Conservation (phyloP, 2,888 invertebrate species). For the Drosophila conformis region DNA sequence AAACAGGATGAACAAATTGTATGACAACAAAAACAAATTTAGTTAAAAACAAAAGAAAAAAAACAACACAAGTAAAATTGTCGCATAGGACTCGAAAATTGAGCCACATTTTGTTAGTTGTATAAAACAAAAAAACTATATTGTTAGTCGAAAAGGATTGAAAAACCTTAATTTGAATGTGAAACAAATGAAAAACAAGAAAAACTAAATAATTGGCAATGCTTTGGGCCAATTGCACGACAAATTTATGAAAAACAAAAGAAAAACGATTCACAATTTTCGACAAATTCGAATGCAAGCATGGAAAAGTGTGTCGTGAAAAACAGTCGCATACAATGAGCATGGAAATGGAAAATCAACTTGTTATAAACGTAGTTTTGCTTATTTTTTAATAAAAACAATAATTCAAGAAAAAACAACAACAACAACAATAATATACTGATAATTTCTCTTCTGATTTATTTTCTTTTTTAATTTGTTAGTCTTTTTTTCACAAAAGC, state of each 20-base stretch:
- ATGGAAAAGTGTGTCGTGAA: constrained; percentile 27
- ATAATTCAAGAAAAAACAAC: constrained; percentile 68
- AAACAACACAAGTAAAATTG: constrained; percentile 42
- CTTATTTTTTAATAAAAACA: constrained; percentile 85
- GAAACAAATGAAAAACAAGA: constrained; percentile 40
- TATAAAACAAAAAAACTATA: constrained; percentile 45
- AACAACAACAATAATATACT: constrained; percentile 1
- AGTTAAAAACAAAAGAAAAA: constrained; percentile 22
- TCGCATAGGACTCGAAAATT: constrained; percentile 61
- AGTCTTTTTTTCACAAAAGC: constrained; percentile 18
- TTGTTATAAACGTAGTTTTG: constrained; percentile 85
- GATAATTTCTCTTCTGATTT: constrained; percentile 25
- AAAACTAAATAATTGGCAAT: constrained; percentile 41
- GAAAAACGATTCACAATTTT: constrained; percentile 46
- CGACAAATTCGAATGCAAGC: constrained; percentile 61
- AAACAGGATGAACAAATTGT: constrained; percentile 58
- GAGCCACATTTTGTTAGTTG: constrained; percentile 68
- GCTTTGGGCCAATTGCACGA: constrained; percentile 60
- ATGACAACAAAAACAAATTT: constrained; percentile 33
- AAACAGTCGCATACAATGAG: constrained; percentile 61
- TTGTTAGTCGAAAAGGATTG: constrained; percentile 48
- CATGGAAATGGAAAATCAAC: constrained; percentile 83
- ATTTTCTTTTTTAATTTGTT: not conserved
- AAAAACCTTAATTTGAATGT: constrained; percentile 36
- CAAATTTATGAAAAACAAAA: constrained; percentile 24